Percentiles rank a stretch among this genome's conserved stretches.
Conservation (phyloP, 2,888 invertebrate species). For the Sisyra nigra region DNA sequence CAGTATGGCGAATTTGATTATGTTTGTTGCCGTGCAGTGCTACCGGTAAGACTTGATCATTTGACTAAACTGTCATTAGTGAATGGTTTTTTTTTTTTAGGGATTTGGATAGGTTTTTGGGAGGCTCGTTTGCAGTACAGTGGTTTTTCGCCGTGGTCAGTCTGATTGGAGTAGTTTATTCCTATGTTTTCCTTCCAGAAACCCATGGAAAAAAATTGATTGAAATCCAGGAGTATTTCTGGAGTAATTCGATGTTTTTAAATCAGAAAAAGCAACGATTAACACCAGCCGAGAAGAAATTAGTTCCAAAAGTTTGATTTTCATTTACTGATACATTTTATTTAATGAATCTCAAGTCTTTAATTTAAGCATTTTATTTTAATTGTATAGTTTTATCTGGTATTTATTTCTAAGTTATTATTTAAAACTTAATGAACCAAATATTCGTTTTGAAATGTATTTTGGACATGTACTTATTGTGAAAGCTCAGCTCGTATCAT, state of each 20-base stretch:
- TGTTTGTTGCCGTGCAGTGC: constrained; percentile 38
- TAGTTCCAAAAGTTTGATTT: no score
- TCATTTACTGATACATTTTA: no score
- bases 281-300: no score
- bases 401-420: no score
- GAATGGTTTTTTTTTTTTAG: constrained; percentile 12
- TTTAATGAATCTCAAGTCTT: no score
- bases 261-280: constrained; percentile 11
- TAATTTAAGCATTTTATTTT: no score
- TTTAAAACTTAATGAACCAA: no score
- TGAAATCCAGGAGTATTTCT: constrained; percentile 32
- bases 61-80: not conserved
- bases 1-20: constrained; percentile 36
- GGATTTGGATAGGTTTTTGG: constrained; percentile 20
- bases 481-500: no score
- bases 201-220: constrained; percentile 30
- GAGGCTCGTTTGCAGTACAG: constrained; percentile 33
- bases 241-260: constrained; percentile 22
- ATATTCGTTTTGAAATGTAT: no score
- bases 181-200: constrained; percentile 30
- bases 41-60: constrained; percentile 21
- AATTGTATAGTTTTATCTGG: no score
- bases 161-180: constrained; percentile 21
- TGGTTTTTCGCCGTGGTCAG: constrained; percentile 33
- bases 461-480: no score